Conservation (phyloP, 2,888 invertebrate genomes). For the Notocelia uddmanniana region DNA sequence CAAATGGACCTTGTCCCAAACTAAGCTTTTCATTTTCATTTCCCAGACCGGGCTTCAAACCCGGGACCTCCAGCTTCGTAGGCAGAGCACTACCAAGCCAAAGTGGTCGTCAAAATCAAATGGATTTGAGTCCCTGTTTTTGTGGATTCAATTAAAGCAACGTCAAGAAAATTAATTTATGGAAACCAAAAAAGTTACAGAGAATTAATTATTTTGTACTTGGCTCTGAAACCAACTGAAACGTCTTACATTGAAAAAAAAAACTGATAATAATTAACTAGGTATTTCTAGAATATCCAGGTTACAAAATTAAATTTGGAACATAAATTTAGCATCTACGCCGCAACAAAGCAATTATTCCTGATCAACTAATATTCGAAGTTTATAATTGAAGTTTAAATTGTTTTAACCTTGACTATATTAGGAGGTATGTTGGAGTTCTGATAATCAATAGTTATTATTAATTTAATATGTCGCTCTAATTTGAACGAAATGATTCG, state of each 20-base stretch:
- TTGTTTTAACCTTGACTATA: slow-evolving; percentile 8
- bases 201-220: background rate
- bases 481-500: background rate
- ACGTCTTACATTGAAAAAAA: too few species aligned
- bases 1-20: too few species aligned
- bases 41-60: too few species aligned
- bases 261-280: background rate
- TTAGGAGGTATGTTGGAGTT: background rate
- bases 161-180: background rate
- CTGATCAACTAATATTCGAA: slow-evolving; percentile 5
- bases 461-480: background rate
- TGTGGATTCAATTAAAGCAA: background rate
- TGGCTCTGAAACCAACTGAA: too few species aligned
- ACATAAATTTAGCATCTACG: background rate
- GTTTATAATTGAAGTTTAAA: slow-evolving; percentile 26
- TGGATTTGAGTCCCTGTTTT: background rate
- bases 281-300: background rate
- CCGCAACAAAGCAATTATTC: background rate
- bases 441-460: background rate
- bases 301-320: background rate
- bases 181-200: background rate
- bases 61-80: too few species aligned
- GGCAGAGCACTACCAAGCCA: too few species aligned
- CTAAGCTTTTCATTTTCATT: too few species aligned
- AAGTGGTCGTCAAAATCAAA: background rate